Evolutionary conservation across 2,888 invertebrate genomes (phyloP).

Genomic region (Nemurella pictetii): DNA sequence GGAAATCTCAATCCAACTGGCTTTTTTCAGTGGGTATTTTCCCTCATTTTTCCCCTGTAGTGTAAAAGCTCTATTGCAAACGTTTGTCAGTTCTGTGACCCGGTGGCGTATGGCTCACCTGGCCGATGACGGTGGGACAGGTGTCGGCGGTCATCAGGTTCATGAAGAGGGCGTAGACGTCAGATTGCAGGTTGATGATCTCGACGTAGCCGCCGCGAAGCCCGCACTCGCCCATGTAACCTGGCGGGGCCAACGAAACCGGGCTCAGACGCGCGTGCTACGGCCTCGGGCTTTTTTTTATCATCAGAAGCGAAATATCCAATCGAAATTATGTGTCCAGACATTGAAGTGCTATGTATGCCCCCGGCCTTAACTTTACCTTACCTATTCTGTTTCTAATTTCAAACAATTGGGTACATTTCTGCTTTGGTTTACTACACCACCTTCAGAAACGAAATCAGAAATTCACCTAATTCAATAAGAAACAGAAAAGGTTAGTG

Average conservation of each 20-base stretch:
- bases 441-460: too few relatives aligned
- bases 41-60: too few relatives aligned
- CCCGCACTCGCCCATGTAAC: conserved; percentile 93
- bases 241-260: conserved; percentile 46
- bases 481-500: too few relatives aligned
- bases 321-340: background rate
- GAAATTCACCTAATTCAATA: background rate
- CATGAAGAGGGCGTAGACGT: conserved; percentile 78
- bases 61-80: too few relatives aligned
- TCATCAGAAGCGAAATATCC: too few relatives aligned
- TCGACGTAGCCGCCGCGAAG: conserved; percentile 96
- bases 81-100: too few relatives aligned
- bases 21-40: too few relatives aligned
- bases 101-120: too few relatives aligned
- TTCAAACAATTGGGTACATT: background rate
- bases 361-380: background rate
- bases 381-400: too few relatives aligned
- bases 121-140: conserved; percentile 92
- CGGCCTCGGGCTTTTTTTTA: too few relatives aligned
- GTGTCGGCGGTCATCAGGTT: conserved; percentile 93
- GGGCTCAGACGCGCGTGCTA: background rate
- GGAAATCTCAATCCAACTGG: too few relatives aligned
- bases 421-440: background rate
- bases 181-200: conserved; percentile 81
- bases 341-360: background rate